Evolutionary conservation across 2,113 vertebrate genomes (phyloP).

Genomic region (Gallinago undulata): DNA sequence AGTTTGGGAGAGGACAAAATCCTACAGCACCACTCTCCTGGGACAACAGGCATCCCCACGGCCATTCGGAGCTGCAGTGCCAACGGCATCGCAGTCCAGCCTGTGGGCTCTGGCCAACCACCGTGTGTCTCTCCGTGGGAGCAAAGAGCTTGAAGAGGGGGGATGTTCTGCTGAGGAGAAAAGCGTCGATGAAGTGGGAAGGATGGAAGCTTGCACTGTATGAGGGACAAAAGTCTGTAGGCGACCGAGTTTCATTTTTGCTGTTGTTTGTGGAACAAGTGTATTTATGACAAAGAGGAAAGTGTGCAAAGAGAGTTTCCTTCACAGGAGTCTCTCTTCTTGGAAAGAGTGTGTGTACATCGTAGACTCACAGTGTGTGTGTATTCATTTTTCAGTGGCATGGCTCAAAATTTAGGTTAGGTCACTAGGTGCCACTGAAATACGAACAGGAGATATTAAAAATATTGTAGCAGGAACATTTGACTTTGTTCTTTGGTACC

Average conservation of each 20-base stretch:
- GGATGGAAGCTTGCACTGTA: not conserved
- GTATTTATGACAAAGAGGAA: not conserved
- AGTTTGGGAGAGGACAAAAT: not conserved
- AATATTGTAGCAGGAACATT: not conserved
- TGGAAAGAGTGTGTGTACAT: not conserved
- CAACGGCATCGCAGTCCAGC: accelerated
- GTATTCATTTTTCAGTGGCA: not conserved
- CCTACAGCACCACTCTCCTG: not conserved
- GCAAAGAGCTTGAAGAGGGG: not conserved
- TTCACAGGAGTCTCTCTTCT: not conserved
- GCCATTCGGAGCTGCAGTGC: accelerated
- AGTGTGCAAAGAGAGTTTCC: not conserved
- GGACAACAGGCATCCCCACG: accelerated
- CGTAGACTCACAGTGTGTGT: not conserved
- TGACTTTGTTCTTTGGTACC: not conserved
- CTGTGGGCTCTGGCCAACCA: not conserved
- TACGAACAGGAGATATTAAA: not conserved
- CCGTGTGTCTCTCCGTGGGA: accelerated
- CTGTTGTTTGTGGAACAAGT: not conserved
- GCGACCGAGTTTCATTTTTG: not conserved
- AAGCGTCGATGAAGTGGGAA: not conserved
- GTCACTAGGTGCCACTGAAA: conserved; percentile 27
- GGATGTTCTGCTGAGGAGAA: not conserved
- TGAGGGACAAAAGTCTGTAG: not conserved
- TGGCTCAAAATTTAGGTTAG: not conserved